A percentile compares a stretch with the other conserved stretches of the same genome.
Evolutionary conservation across 2,888 invertebrate genomes (phyloP).

Genomic region (Coleophora flavipennella): DNA sequence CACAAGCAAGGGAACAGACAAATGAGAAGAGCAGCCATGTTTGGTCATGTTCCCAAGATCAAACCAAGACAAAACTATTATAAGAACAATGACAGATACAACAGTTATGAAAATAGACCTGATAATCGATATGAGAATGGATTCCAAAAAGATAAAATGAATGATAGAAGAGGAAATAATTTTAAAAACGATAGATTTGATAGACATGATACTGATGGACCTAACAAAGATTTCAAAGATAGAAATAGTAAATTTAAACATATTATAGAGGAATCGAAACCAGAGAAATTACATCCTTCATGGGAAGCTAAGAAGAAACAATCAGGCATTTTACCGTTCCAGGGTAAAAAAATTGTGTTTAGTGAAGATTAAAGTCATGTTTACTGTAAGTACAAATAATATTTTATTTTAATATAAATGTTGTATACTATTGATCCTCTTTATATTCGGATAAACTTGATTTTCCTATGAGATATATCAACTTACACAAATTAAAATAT

Average conservation of each 20-base stretch:
- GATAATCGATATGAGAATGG: conserved; percentile 3
- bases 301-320: conserved; percentile 69
- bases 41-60: conserved; percentile 49
- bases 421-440: background rate
- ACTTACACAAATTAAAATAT: too few species aligned
- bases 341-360: conserved; percentile 65
- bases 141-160: conserved; percentile 7
- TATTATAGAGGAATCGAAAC: conserved; percentile 22
- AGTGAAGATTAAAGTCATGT: conserved; percentile 31
- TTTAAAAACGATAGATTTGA: conserved; percentile 18
- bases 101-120: background rate
- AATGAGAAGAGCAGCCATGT: conserved; percentile 57
- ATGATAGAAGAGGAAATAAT: conserved; percentile 13
- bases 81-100: conserved; percentile 17
- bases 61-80: conserved; percentile 32
- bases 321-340: conserved; percentile 54
- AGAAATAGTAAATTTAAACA: conserved; percentile 10
- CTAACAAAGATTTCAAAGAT: background rate
- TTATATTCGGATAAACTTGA: too few species aligned
- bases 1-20: conserved; percentile 56
- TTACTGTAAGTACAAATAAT: conserved; percentile 3
- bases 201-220: conserved; percentile 10
- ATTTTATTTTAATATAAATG: background rate
- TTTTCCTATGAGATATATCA: too few species aligned
- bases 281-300: conserved; percentile 66